Evolutionary conservation across 1,140 invertebrate species (phyloP), one percentile per base, ranked within the genome.

Genomic region (Nixonia krombeini): DNA sequence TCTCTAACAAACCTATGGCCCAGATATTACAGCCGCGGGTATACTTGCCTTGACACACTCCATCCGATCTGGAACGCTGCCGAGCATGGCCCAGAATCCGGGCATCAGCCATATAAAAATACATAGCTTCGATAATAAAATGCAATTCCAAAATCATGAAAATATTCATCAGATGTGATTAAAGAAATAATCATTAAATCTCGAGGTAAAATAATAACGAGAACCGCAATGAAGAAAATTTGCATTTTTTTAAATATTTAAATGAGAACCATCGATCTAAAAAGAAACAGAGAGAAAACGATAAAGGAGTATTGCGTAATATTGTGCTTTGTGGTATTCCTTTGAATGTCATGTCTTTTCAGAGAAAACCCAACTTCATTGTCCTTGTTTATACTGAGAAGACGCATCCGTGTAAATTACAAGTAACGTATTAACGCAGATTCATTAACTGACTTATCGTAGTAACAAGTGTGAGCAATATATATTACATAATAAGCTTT

Each of bases 251-350:
- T n/a, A n/a, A n/a, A n/a, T n/a, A n/a, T n/a, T n/a, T n/a, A n/a
- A n/a, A n/a, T n/a, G n/a, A n/a, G n/a, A n/a, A n/a, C n/a, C n/a
- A n/a, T n/a, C n/a, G n/a, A n/a, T n/a, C n/a, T n/a, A n/a, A n/a
- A n/a, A n/a, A n/a, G n/a, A n/a, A n/a, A n/a, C n/a, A n/a, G n/a
- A n/a, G n/a, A n/a, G n/a, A n/a, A n/a, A n/a, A n/a, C 55, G 47
- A 37, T 45, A 31, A 67, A 51, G 46, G 37, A 23, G 45, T 50
- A 46, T 70, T 67, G 62, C 50, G 57, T 38, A 70, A 70, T 35
- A 25, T 6, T 13, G 28, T 53, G 25, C 46, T 66, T 61, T 42
- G 53, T 18, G 46, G 58, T 41, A 70, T 41, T 56, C 51, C 44
- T 52, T 46, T 25, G 23, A 35, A 41, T 64, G 57, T 42, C 51